Base-by-base conservation (phyloP, 2,797 vertebrate genomes). In the Takifugu rubripes region DNA sequence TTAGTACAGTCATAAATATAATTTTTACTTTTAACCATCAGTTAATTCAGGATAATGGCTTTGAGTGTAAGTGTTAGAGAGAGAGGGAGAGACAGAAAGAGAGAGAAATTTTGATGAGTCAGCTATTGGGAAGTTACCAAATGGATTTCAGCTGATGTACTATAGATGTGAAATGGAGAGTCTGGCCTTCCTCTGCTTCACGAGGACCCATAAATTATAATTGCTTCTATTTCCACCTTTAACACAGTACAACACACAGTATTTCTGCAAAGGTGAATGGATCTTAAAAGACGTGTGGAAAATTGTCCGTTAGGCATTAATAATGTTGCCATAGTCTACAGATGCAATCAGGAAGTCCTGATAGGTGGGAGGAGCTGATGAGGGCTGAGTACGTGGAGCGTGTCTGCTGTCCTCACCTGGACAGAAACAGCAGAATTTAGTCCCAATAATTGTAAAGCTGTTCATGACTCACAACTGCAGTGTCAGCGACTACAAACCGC, bases 1-100 rank as follows among this genome's bases (percentile, higher is more conserved):
- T 86, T 84, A 82, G 82, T 79, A 83, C 68, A 78, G 77, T 84
- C 85, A 84, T 86, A 87, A 89, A 87, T 87, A 83, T 81, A 64
- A 54, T 82, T 82, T 84, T 79, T 78, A 69, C 79, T 84, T 82
- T 84, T 76, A 84, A 83, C 66, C 75, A 84, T 81, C 73, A 79
- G 74, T 76, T 86, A 85, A 86, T 86, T 88, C 79, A 86, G 83
- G 78, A 61, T 70, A 63, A 61, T 71, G 47, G 68, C 59, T 72
- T 52, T 27, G 70, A 25, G 64, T 56, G 64, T 49, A 51, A 51
- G 54, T 55, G 63, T 49, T 54, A 47, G 46, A 45, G 21, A 33
- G 54, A 25, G 53, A 9, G 54, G 42, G 33, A 48, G 26, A 36
- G 36, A 62, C 21, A 16, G 16, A 44, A 25, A n/a, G 25, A 44